A percentile compares a stretch with the other conserved stretches of the same genome.
Evolutionary conservation across 2,113 vertebrate genomes (phyloP).

Genomic region (Hyperopisus bebe): DNA sequence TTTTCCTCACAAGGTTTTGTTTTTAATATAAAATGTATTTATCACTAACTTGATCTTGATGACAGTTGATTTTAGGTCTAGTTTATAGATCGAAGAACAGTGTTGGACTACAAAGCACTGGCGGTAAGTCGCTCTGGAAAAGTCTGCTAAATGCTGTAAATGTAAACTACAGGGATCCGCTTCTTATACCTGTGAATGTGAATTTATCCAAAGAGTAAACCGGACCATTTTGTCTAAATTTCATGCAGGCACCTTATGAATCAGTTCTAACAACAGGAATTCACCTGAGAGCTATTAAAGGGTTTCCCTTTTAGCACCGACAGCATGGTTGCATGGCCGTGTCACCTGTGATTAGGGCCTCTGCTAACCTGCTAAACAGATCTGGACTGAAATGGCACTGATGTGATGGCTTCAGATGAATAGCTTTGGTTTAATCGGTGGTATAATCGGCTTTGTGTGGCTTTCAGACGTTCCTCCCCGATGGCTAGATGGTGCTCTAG

Average conservation of each 20-base stretch:
- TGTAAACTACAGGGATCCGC: not conserved
- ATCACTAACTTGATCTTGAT: no score
- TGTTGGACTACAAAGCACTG: no score
- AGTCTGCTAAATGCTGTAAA: no score
- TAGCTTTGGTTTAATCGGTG: constrained; percentile 41
- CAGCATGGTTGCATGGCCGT: not conserved
- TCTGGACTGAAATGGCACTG: constrained; percentile 34
- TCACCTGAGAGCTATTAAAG: not conserved
- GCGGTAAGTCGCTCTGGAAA: no score
- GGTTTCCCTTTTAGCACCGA: no score
- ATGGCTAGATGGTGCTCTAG: not conserved
- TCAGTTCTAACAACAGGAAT: not conserved
- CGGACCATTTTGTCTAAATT: not conserved
- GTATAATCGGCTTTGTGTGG: constrained; percentile 45
- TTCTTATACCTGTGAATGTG: not conserved
- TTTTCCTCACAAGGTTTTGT: no score
- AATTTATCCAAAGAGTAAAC: not conserved
- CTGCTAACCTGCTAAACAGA: constrained; percentile 15
- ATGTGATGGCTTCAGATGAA: constrained; percentile 31
- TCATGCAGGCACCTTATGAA: not conserved
- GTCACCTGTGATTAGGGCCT: not conserved
- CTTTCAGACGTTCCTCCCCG: constrained; percentile 17
- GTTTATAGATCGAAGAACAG: no score
- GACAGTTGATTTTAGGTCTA: no score
- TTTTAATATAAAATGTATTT: no score